phyloP scores from a whole-genome alignment of 2,113 vertebrate species.

The Gambusia holbrooki region DNA sequence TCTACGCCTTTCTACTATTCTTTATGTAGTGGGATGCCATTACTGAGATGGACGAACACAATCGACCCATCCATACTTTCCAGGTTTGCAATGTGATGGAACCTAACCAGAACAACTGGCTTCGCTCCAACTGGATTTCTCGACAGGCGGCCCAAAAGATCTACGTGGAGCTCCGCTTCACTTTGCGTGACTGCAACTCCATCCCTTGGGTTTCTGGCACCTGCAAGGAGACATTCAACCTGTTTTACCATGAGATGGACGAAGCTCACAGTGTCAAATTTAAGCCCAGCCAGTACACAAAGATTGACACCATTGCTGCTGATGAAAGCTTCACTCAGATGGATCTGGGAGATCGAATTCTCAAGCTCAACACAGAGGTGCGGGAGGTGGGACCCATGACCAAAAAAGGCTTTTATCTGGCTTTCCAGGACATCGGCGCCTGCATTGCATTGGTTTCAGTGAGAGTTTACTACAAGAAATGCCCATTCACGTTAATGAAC shows the following conservation, averaged over 20 bases:
- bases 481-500: constrained; percentile 92
- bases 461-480: constrained; percentile 95
- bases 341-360: constrained; percentile 95
- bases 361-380: constrained; percentile 95
- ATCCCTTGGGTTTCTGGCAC: constrained; percentile 95
- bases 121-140: constrained; percentile 93
- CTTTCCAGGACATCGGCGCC: constrained; percentile 95
- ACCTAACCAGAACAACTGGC: constrained; percentile 97
- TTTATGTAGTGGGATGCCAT: constrained; percentile 93
- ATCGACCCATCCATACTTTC: constrained; percentile 94
- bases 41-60: constrained; percentile 97
- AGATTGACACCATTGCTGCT: constrained; percentile 95
- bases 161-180: constrained; percentile 96
- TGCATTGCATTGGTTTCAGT: constrained; percentile 95
- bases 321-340: constrained; percentile 98
- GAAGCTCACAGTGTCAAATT: constrained; percentile 90
- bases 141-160: constrained; percentile 94
- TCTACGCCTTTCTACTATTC: constrained; percentile 21
- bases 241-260: constrained; percentile 93
- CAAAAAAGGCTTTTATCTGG: constrained; percentile 92
- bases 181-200: constrained; percentile 94
- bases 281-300: constrained; percentile 88
- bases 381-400: constrained; percentile 92
- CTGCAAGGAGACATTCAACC: constrained; percentile 97
- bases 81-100: constrained; percentile 98